Base-by-base conservation (phyloP, 2,888 invertebrate genomes). In the Nymphalis urticae region DNA sequence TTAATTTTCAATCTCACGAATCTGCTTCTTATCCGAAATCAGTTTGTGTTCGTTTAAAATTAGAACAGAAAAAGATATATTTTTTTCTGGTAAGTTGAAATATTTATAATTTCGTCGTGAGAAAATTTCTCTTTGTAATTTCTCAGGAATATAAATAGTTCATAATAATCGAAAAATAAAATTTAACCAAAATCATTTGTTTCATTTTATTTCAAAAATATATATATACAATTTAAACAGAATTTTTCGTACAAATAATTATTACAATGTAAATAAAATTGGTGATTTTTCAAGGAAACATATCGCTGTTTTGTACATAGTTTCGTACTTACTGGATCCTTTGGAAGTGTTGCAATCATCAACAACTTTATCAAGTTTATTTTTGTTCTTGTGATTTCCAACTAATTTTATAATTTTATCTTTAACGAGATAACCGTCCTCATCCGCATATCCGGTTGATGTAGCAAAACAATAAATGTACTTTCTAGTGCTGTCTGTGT, bases 391-490 rank as follows among this genome's bases (percentile, higher is more conserved):
- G 42, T 80, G 76, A 13, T 77, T 74, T 0, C 80, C 80, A n/a
- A 87, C 72, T 21, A 83, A 75, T 0, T 75, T 70, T 50, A 79
- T 74, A 19, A 83, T 73, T 19, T 80, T 81, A 0, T 86, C 85
- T 2, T 80, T 82, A 6, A 86, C 81, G 32, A 88, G 72, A 58
- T 81, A 78, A 5, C 86, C 88, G 21, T 78, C 74, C 4, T 71
- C 61, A n/a, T 78, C 73, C 4, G 73, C 70, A 8, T 80, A 77
- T 19, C 82, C 82, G n/a, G 84, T 68, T 61, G 81, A 82, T 64
- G 79, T 79, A 69, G 84, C 80, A 65, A 85, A 76, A 73, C 92
- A 91, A 50, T 83, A 79, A 3, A 85, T 66, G 51, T 84, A 85
- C n/a, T 85, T 82, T 73, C 83, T 85, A 4, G 87, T 74, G 9